Percentiles rank a stretch among this genome's conserved stretches.
phyloP scores from a whole-genome alignment of 2,888 invertebrate genomes.

The Trissolcus japonicus region DNA sequence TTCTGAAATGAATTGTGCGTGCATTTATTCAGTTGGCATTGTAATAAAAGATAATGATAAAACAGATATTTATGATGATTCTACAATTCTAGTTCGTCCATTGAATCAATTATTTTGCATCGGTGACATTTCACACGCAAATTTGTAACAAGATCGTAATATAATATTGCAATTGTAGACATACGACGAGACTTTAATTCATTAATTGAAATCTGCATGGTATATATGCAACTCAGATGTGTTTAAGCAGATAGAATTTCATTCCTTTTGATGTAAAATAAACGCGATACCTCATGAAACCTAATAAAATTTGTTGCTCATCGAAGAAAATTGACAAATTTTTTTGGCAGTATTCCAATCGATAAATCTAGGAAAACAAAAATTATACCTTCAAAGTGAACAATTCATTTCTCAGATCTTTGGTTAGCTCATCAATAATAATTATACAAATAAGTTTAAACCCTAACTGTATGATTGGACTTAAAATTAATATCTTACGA shows the following conservation, averaged over 20 bases:
- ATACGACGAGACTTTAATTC: no score
- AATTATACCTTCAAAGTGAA: not conserved
- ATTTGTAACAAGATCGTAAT: no score
- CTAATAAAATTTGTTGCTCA: not conserved
- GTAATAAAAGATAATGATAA: not conserved
- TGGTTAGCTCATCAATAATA: conserved; percentile 23
- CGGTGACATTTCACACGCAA: no score
- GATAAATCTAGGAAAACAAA: not conserved
- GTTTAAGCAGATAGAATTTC: no score
- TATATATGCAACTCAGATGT: no score
- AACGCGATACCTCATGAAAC: no score
- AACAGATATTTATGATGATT: no score
- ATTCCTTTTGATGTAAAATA: no score
- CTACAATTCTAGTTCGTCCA: no score
- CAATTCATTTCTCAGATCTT: conserved; percentile 20
- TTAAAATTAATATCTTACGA: conserved; percentile 1
- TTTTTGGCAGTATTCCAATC: not conserved
- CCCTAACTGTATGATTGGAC: not conserved
- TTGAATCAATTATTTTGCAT: no score
- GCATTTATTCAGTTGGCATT: not conserved
- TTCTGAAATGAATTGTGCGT: conserved; percentile 9
- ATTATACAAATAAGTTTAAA: conserved; percentile 12
- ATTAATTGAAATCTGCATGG: no score
- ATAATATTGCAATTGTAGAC: no score
- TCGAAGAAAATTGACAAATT: not conserved